phyloP scores from a whole-genome alignment of 2,797 vertebrate genomes.

The Potorous gilbertii region DNA sequence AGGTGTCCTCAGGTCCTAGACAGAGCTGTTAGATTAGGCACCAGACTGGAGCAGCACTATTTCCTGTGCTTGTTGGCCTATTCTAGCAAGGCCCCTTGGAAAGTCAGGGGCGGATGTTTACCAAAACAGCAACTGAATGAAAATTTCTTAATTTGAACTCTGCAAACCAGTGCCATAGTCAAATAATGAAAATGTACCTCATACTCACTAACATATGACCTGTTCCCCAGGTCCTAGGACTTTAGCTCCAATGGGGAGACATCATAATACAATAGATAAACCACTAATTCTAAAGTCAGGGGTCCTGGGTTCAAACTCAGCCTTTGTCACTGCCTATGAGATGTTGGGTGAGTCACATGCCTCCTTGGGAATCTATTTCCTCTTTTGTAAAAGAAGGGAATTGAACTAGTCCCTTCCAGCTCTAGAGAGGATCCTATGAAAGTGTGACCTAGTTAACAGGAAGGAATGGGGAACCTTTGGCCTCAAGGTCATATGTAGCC shows the following conservation, averaged over 20 bases:
- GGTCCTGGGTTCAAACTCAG: background rate
- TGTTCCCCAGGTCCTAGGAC: background rate
- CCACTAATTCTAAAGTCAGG: background rate
- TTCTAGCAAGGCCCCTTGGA: background rate
- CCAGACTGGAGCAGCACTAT: slow-evolving; percentile 12
- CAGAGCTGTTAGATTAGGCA: background rate
- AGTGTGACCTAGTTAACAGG: background rate
- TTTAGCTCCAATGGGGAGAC: background rate
- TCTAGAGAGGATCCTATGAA: background rate
- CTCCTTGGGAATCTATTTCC: background rate
- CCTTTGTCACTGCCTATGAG: background rate
- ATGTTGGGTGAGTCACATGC: background rate
- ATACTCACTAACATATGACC: background rate
- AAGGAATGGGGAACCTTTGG: too few species aligned
- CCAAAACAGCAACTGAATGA: slow-evolving; percentile 27
- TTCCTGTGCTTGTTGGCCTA: slow-evolving; percentile 18
- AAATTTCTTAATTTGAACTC: slow-evolving; percentile 37
- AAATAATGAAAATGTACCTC: background rate
- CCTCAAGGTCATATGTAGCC: too few species aligned
- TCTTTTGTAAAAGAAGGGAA: background rate
- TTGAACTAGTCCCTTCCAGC: background rate
- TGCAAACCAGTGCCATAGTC: background rate
- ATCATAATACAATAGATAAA: background rate
- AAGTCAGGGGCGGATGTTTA: slow-evolving; percentile 21
- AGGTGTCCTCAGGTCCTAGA: background rate